phyloP scores from a whole-genome alignment of 2,113 vertebrate species.

The Tragelaphus imberbis region DNA sequence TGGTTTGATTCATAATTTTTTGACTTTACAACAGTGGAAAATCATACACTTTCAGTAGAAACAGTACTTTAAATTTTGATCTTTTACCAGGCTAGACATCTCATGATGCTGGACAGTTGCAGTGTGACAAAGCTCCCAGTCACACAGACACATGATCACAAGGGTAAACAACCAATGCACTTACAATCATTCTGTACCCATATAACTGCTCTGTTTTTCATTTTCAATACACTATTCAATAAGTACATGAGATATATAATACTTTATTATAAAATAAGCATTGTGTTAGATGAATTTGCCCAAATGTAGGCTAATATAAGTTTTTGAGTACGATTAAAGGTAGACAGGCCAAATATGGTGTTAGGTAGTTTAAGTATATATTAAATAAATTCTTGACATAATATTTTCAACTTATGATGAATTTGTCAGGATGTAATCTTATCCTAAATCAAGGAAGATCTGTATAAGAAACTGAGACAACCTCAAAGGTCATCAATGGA shows the following conservation, averaged over 20 bases:
- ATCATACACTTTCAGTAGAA: neutral
- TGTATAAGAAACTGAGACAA: constrained; percentile 29
- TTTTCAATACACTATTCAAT: neutral
- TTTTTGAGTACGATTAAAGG: neutral
- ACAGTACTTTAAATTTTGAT: neutral
- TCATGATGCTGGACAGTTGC: neutral
- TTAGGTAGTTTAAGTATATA: neutral
- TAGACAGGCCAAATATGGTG: neutral
- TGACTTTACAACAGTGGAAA: neutral
- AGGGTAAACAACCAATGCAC: neutral
- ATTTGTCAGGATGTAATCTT: neutral
- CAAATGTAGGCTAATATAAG: neutral
- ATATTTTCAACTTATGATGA: neutral
- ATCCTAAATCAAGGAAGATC: neutral
- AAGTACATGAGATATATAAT: neutral
- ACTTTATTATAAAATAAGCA: neutral
- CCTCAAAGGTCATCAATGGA: neutral
- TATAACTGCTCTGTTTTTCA: neutral
- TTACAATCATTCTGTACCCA: neutral
- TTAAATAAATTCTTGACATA: neutral
- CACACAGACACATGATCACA: neutral
- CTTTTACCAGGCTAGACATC: neutral
- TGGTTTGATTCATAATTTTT: neutral
- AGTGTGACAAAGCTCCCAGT: neutral
- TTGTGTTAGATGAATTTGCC: neutral